A percentile compares a stretch with the other conserved stretches of the same genome.
Evolutionary conservation across 1,140 invertebrate genomes (phyloP).

Genomic region (Semibalanus balanoides): DNA sequence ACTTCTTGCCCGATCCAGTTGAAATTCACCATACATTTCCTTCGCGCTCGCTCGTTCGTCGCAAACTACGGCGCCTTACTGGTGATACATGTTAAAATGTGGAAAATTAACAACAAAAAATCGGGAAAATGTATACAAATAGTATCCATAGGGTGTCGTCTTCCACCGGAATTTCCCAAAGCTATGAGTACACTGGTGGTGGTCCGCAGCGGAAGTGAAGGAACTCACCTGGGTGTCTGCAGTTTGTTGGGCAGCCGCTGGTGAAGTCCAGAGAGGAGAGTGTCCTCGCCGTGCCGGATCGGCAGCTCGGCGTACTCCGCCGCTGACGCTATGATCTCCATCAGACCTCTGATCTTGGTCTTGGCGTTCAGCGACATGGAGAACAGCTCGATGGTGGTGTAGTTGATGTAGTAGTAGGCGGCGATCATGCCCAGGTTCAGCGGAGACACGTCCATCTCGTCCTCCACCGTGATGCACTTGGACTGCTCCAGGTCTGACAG

Average conservation of each 20-base stretch:
- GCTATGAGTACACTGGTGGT: too few species aligned
- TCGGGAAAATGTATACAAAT: too few species aligned
- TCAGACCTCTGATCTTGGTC: conserved; percentile 88
- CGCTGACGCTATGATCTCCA: conserved; percentile 96
- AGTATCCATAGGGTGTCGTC: too few species aligned
- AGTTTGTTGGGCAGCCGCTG: conserved; percentile 64
- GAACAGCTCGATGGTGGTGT: conserved; percentile 97
- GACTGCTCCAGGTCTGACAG: conserved; percentile 90
- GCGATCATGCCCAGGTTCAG: conserved; percentile 99
- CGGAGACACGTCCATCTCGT: conserved; percentile 92
- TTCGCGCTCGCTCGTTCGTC: too few species aligned
- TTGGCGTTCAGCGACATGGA: conserved; percentile 91
- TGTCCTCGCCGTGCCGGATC: conserved; percentile 89
- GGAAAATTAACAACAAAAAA: too few species aligned
- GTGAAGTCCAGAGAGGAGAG: conserved; percentile 64
- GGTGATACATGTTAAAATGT: too few species aligned
- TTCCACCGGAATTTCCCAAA: too few species aligned
- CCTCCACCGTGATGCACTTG: conserved; percentile 95
- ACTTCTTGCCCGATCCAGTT: too few species aligned
- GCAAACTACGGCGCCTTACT: too few species aligned
- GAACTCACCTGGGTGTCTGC: conserved; percentile 24
- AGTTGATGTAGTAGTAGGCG: conserved; percentile 99
- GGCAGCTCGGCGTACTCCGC: conserved; percentile 91
- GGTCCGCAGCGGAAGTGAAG: too few species aligned
- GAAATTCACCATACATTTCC: too few species aligned